Base-by-base conservation (phyloP, 2,888 invertebrate genomes). In the Monoplex corrugatus region DNA sequence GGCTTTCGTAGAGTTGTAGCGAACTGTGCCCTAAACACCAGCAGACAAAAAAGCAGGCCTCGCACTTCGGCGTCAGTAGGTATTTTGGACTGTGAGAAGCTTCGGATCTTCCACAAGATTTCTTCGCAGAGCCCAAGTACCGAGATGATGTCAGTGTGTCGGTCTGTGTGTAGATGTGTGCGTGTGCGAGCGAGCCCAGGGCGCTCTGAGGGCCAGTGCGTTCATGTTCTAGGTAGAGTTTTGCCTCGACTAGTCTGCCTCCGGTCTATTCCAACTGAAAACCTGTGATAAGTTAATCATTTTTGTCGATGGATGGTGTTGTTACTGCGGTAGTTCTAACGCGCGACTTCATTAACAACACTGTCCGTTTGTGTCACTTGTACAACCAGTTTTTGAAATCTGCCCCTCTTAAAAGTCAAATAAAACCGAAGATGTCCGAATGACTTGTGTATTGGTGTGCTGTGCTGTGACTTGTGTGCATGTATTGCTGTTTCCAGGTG, bases 201-300 rank as follows among this genome's bases (percentile, higher is more conserved):
- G n/a, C n/a, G n/a, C n/a, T n/a, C n/a, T n/a, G n/a, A n/a, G n/a
- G n/a, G n/a, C n/a, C n/a, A n/a, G n/a, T n/a, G n/a, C n/a, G n/a
- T n/a, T n/a, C n/a, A n/a, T n/a, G n/a, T n/a, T n/a, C n/a, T n/a
- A n/a, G n/a, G 43, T 80, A 80, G 78, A 28, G 43, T 80, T n/a
- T 32, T 8, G 78, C 78, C 78, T 43, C 78, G 10, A 28, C 78
- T 75, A 75, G 75, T 75, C 78, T 5, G 78, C 43, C 43, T 80
- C 78, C 78, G 43, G 16, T 43, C 78, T 80, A 43, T 80, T 80
- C 78, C 78, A 16, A 19, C 10, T 19, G 5, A 50, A 8, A 32
- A n/a, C 78, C 78, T 80, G 78, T 43, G 78, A 80, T 80, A 80
- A 80, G 28, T 23, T 80, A 40, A 80, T 80, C 78, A 80, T n/a